Conservation (phyloP, 2,888 invertebrate species). For the Agrochola macilenta region DNA sequence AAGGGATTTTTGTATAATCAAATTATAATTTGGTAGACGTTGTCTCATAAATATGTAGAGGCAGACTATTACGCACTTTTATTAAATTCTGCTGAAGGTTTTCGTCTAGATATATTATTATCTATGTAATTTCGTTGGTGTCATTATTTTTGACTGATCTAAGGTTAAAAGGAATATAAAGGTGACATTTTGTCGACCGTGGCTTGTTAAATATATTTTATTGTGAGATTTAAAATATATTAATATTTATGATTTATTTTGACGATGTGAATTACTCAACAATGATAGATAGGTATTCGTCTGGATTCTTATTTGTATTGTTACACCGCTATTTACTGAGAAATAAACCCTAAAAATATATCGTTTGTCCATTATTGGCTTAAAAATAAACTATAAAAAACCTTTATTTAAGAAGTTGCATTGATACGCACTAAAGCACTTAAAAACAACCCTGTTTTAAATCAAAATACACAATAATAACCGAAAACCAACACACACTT, state of each 20-base stretch:
- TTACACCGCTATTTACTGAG: background rate
- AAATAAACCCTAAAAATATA: background rate
- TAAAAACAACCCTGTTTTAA: too few relatives aligned
- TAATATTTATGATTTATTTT: slow-evolving; percentile 18
- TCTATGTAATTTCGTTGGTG: slow-evolving; percentile 36
- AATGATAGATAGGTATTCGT: slow-evolving; percentile 17
- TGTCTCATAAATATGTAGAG: slow-evolving; percentile 64
- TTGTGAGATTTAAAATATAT: slow-evolving; percentile 30
- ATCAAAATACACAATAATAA: too few relatives aligned
- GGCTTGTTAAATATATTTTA: slow-evolving; percentile 22
- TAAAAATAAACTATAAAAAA: too few relatives aligned
- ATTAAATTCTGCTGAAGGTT: slow-evolving; percentile 56
- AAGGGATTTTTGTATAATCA: slow-evolving; percentile 57
- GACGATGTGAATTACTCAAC: slow-evolving; percentile 12
- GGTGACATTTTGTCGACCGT: slow-evolving; percentile 33
- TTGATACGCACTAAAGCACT: too few relatives aligned
- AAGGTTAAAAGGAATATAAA: slow-evolving; percentile 20
- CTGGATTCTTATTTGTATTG: background rate
- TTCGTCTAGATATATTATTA: slow-evolving; percentile 27
- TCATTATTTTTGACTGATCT: slow-evolving; percentile 53
- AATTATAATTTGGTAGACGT: slow-evolving; percentile 62
- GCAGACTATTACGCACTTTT: slow-evolving; percentile 51
- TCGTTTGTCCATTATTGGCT: too few relatives aligned
- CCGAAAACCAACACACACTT: background rate
- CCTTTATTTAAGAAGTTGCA: too few relatives aligned